These are phyloP conservation scores for Mimumesa dahlbomi DNA, from an alignment of 2,888 invertebrate species.

Conservation along the genomic window DNA sequence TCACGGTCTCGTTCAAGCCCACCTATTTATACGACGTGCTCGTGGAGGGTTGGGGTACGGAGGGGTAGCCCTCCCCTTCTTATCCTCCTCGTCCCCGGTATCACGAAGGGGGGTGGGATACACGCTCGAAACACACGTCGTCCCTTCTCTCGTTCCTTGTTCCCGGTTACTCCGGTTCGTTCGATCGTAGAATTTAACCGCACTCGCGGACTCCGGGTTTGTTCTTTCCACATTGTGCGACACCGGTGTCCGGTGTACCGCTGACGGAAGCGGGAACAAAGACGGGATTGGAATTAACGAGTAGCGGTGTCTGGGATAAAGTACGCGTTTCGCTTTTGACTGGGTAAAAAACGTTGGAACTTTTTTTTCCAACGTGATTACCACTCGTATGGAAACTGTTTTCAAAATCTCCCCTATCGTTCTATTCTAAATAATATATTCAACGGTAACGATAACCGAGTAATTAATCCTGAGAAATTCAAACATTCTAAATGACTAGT, in stretches of 20 bases:
- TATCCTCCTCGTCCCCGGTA: constrained; percentile 24
- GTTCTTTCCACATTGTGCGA: constrained; percentile 25
- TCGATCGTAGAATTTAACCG: constrained; percentile 22
- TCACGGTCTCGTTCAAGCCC: constrained; percentile 72
- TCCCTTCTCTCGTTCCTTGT: constrained; percentile 10
- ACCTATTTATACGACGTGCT: constrained; percentile 69
- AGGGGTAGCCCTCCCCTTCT: constrained; percentile 27
- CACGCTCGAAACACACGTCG: constrained; percentile 43
- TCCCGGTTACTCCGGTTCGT: constrained; percentile 1
- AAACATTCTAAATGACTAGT: no score
- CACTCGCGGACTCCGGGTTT: constrained; percentile 22
- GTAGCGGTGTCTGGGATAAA: no score
- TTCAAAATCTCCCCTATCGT: no score
- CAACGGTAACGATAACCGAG: no score
- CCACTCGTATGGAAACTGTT: no score
- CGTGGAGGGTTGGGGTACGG: constrained; percentile 21
- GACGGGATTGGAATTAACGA: no score
- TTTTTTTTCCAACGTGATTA: no score
- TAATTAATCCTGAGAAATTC: no score
- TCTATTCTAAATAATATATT: no score
- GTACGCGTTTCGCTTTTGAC: no score
- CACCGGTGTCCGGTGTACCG: no score
- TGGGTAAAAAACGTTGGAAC: no score
- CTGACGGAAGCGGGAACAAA: constrained; percentile 5
- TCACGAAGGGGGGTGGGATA: not conserved